Conservation (phyloP, 2,113 vertebrate genomes). For the Pristiophorus japonicus region DNA sequence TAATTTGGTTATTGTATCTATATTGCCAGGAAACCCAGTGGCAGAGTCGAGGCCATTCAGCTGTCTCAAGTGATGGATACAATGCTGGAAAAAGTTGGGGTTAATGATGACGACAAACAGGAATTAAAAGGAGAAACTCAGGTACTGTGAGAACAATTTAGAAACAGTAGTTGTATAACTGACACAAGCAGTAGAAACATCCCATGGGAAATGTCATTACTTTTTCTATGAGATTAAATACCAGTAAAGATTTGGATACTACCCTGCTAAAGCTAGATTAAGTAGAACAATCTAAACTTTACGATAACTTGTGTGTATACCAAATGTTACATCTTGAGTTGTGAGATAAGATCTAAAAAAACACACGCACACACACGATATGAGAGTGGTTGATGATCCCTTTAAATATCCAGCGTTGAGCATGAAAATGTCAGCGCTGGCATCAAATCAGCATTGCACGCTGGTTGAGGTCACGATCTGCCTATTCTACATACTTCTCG, state of each 20-base stretch:
- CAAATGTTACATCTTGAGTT: too few relatives aligned
- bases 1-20: neutral
- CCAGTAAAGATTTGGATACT: neutral
- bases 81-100: conserved; percentile 72
- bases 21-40: conserved; percentile 68
- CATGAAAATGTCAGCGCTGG: too few relatives aligned
- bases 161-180: neutral
- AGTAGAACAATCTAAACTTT: too few relatives aligned
- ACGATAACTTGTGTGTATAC: too few relatives aligned
- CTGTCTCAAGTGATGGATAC: conserved; percentile 75
- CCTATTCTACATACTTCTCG: too few relatives aligned
- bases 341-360: too few relatives aligned
- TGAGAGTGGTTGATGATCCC: too few relatives aligned
- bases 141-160: conserved; percentile 47
- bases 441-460: too few relatives aligned
- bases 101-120: conserved; percentile 52
- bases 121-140: conserved; percentile 65
- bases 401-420: too few relatives aligned
- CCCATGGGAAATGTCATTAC: neutral
- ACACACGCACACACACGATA: too few relatives aligned
- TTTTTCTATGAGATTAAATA: neutral
- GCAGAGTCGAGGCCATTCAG: conserved; percentile 68
- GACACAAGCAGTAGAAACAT: neutral
- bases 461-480: too few relatives aligned
- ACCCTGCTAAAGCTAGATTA: neutral